Evolutionary conservation across 2,888 invertebrate genomes (phyloP).

Genomic region (Hypolimnas misippus): DNA sequence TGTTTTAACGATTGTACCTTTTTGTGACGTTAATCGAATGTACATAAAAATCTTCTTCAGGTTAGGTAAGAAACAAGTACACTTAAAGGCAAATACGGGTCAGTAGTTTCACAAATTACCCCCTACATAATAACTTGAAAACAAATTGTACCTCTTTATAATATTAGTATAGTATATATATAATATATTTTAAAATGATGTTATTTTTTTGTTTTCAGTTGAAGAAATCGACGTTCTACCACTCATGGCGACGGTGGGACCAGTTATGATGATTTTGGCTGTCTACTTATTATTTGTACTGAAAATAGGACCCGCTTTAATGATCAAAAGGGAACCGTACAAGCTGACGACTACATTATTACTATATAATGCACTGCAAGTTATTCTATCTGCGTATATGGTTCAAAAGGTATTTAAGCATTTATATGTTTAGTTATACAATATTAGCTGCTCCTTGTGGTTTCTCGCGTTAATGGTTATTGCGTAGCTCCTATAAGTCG

Average conservation of each 20-base stretch:
- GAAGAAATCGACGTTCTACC: conserved; percentile 88
- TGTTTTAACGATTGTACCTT: too few relatives aligned
- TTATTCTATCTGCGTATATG: conserved; percentile 92
- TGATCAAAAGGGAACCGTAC: conserved; percentile 93
- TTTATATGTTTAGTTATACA: not conserved
- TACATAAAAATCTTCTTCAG: too few relatives aligned
- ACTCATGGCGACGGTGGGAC: conserved; percentile 90
- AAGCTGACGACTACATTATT: conserved; percentile 89
- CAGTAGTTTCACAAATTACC: too few relatives aligned
- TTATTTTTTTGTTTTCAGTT: conserved; percentile 55
- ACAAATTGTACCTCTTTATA: too few relatives aligned
- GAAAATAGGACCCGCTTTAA: conserved; percentile 91
- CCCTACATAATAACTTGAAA: too few relatives aligned
- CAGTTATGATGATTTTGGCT: conserved; percentile 88
- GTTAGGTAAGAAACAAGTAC: too few relatives aligned
- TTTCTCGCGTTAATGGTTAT: too few relatives aligned
- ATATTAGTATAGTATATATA: too few relatives aligned
- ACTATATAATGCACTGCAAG: conserved; percentile 94
- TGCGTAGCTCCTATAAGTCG: too few relatives aligned
- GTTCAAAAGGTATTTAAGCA: conserved; percentile 88
- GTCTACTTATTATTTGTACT: conserved; percentile 89
- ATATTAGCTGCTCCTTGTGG: too few relatives aligned
- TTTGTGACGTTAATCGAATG: too few relatives aligned
- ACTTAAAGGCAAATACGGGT: too few relatives aligned
- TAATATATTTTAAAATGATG: not conserved